These are phyloP conservation scores for Corbicula japonica DNA, from an alignment of 2,888 invertebrate species.

Conservation along the genomic window DNA sequence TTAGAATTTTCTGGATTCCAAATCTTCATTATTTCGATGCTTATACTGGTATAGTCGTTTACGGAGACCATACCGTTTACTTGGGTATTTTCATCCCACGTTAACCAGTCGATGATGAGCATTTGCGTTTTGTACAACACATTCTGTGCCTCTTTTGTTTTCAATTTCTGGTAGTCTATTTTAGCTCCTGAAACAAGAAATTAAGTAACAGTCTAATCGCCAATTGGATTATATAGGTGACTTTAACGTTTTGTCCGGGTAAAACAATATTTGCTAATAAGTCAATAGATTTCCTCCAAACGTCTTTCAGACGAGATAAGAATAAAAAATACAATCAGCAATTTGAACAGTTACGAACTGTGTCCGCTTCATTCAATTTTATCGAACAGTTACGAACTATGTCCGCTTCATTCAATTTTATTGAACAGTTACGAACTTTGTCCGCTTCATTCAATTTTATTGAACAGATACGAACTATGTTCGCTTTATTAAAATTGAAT, in stretches of 20 bases:
- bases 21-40: slow-evolving; percentile 1
- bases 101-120: slow-evolving; percentile 12
- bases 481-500: too few species aligned
- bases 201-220: neutral
- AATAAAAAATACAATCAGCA: too few species aligned
- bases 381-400: too few species aligned
- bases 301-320: neutral
- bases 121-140: slow-evolving; percentile 6
- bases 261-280: neutral
- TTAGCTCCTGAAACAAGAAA: neutral
- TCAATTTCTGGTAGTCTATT: neutral
- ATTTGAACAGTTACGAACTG: too few species aligned
- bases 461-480: too few species aligned
- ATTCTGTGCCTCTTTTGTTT: neutral
- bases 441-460: too few species aligned
- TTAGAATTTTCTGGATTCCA: slow-evolving; percentile 17
- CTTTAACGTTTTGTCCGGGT: neutral
- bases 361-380: too few species aligned
- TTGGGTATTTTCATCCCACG: slow-evolving; percentile 37
- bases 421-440: too few species aligned
- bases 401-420: too few species aligned
- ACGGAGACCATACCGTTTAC: slow-evolving; percentile 31
- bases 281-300: neutral
- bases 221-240: neutral
- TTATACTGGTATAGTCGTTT: slow-evolving; percentile 23